These are phyloP conservation scores for Adelphocoris suturalis DNA, from an alignment of 2,888 invertebrate genomes.

Conservation along the genomic window DNA sequence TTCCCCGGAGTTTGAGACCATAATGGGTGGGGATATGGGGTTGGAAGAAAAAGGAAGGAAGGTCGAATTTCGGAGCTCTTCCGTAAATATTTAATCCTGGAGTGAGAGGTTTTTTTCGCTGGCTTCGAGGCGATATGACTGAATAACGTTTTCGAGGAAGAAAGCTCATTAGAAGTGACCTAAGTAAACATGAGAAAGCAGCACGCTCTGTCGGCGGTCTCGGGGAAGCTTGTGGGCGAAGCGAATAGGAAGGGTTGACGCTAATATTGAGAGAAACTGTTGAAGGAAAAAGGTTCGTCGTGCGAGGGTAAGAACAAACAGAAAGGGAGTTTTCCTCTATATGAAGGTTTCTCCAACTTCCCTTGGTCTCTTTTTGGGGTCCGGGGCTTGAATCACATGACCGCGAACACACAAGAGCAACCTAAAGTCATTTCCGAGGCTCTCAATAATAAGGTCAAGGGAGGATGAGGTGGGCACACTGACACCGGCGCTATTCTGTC, in stretches of 20 bases:
- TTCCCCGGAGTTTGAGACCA: background rate
- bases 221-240: background rate
- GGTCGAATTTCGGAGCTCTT: background rate
- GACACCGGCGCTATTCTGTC: constrained; percentile 15
- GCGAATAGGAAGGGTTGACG: background rate
- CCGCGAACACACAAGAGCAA: constrained; percentile 34
- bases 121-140: constrained; percentile 33
- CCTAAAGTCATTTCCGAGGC: constrained; percentile 40
- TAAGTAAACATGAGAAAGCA: constrained; percentile 9
- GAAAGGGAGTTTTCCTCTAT: constrained; percentile 13
- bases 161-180: constrained; percentile 62
- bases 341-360: constrained; percentile 48
- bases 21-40: background rate
- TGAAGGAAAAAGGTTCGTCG: constrained; percentile 56
- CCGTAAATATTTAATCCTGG: constrained; percentile 22
- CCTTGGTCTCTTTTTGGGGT: background rate
- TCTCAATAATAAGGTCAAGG: constrained; percentile 37
- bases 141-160: background rate
- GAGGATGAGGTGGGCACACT: constrained; percentile 34
- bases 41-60: background rate
- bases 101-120: background rate
- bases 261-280: constrained; percentile 67
- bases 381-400: constrained; percentile 17
- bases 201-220: background rate
- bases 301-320: constrained; percentile 58